Conservation (phyloP, 1,140 invertebrate species). For the Halyomorpha halys region DNA sequence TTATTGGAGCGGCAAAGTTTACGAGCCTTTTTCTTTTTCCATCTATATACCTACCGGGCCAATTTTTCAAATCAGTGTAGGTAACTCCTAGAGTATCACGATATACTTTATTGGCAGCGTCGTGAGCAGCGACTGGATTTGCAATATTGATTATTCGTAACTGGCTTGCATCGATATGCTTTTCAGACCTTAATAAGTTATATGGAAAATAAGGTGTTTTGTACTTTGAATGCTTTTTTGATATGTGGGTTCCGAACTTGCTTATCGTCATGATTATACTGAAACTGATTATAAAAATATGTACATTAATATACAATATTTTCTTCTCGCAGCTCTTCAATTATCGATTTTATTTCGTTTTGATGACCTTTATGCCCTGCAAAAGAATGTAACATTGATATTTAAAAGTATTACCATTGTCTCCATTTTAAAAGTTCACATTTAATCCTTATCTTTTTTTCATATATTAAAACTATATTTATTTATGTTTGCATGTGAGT, state of each 20-base stretch:
- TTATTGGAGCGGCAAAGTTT: no score
- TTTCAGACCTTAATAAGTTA: not conserved
- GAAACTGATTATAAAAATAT: not conserved
- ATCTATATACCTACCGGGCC: not conserved
- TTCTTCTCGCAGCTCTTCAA: conserved; percentile 2
- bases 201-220: not conserved
- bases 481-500: no score
- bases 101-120: not conserved
- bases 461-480: no score
- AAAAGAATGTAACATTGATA: no score
- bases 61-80: not conserved
- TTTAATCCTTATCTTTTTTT: no score
- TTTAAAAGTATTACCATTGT: no score
- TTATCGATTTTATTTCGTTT: conserved; percentile 1
- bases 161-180: no score
- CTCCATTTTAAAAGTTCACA: no score
- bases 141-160: not conserved
- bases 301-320: not conserved
- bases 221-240: not conserved
- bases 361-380: not conserved
- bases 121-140: not conserved
- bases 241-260: not conserved
- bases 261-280: not conserved
- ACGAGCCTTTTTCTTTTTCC: no score
- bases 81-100: not conserved